phyloP scores from a whole-genome alignment of 2,797 vertebrate genomes.

The Graptemys geographica region DNA sequence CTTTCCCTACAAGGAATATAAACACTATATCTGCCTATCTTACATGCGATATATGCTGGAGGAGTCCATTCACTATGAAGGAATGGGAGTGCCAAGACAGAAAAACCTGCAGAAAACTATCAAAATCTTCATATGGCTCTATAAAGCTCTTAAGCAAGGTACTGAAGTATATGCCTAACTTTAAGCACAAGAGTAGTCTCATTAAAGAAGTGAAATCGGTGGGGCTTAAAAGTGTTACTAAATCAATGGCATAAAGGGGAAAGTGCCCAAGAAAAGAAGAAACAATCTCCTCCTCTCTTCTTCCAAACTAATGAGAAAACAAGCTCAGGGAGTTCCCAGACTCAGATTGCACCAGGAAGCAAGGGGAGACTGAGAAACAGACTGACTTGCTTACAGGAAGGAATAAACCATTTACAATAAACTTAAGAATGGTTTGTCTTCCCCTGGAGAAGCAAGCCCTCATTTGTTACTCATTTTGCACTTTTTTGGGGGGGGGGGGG shows the following conservation, averaged over 20 bases:
- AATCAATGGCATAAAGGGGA: neutral
- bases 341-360: neutral
- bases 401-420: neutral
- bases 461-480: neutral
- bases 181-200: neutral
- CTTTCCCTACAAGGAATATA: neutral
- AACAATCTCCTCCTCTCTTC: neutral
- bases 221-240: neutral
- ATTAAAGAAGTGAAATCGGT: neutral
- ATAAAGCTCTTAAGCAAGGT: neutral
- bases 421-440: neutral
- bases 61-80: neutral
- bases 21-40: fast-evolving
- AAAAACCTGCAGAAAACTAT: neutral
- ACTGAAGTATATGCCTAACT: neutral
- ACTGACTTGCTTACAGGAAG: neutral
- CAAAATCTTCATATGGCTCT: neutral
- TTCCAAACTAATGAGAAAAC: neutral
- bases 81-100: neutral
- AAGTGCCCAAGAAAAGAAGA: neutral
- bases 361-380: neutral
- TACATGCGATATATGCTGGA: neutral
- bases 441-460: neutral
- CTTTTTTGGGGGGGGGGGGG: neutral
- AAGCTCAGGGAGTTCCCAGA: slow-evolving; percentile 1